Evolutionary conservation across 2,888 invertebrate genomes (phyloP).

Genomic region (Andrena bucephala): DNA sequence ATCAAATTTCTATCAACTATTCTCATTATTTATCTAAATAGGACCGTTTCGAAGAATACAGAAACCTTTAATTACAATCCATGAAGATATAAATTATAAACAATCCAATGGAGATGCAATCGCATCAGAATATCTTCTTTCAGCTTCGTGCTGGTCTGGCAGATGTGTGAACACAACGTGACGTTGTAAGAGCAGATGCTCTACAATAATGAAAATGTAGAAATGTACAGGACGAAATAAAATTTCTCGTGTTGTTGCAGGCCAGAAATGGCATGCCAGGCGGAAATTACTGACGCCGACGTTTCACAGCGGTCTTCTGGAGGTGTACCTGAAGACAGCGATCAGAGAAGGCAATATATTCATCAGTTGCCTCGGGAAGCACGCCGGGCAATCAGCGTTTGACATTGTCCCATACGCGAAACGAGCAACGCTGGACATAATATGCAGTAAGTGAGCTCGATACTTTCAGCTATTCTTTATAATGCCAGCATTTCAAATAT

Average conservation of each 20-base stretch:
- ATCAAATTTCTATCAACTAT: too few species aligned
- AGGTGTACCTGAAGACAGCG: slow-evolving; percentile 76
- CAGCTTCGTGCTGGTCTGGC: too few species aligned
- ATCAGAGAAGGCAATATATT: slow-evolving; percentile 75
- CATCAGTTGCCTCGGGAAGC: slow-evolving; percentile 75
- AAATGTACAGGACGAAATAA: too few species aligned
- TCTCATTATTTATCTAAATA: too few species aligned
- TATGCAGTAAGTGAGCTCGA: slow-evolving; percentile 77
- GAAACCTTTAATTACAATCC: too few species aligned
- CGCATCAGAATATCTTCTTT: too few species aligned
- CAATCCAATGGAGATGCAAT: too few species aligned
- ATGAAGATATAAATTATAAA: too few species aligned
- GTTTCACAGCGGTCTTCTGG: slow-evolving; percentile 80
- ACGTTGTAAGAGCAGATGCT: too few species aligned
- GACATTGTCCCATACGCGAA: slow-evolving; percentile 82
- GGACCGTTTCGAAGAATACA: too few species aligned
- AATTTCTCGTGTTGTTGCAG: slow-evolving; percentile 62
- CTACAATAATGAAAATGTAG: neutral
- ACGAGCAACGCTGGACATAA: slow-evolving; percentile 82
- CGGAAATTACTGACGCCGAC: slow-evolving; percentile 82
- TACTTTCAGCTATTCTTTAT: neutral
- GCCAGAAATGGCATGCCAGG: slow-evolving; percentile 79
- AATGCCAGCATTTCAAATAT: too few species aligned
- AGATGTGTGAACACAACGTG: too few species aligned
- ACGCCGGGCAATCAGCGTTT: slow-evolving; percentile 77